Evolutionary conservation across 2,797 vertebrate species (phyloP), one percentile per base, ranked within the genome.

Genomic region (Artibeus jamaicensis): DNA sequence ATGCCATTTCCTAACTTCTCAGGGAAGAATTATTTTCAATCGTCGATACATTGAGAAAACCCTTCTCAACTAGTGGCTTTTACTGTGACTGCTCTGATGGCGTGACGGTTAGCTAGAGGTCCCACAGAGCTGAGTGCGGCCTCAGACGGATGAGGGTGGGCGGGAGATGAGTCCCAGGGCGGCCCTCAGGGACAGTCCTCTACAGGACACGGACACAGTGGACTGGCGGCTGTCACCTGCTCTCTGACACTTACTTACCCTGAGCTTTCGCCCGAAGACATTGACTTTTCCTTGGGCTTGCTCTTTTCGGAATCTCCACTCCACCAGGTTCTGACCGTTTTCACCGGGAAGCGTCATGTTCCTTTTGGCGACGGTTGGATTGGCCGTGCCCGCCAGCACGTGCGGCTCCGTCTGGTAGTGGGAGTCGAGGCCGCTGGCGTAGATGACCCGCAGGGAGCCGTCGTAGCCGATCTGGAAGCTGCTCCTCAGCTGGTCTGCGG

Each of bases 261-360:
- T 98, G 29, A 99, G 99, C 96, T 99, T 99, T 95, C 99, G 99
- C 95, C 99, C 99, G 86, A 99, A 99, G 93, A 99, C 99, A 0
- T 99, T 99, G 97, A 99, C 99, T 98, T 99, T 99, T 29, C 99
- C 99, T 94, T 99, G 99, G 89, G 99, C 98, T 98, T 99, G 99
- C 97, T 99, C 99, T 97, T 99, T 99, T 37, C 99, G 99, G 98
- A 99, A 99, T 57, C 99, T 98, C 99, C 99, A 99, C 92, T 99
- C 99, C 50, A 99, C 99, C 98, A 99, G 97, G 97, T 99, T 99
- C 93, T 99, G 99, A 62, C 99, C 99, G 0, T 99, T 99, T 93
- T 99, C 99, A 34, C 99, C 99, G 0, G 99, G 99, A 24, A 99
- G 98, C 29, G 99, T 99, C 99, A 99, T 99, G 98, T 99, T 99